phyloP scores from a whole-genome alignment of 2,113 vertebrate genomes.

The Strix uralensis region DNA sequence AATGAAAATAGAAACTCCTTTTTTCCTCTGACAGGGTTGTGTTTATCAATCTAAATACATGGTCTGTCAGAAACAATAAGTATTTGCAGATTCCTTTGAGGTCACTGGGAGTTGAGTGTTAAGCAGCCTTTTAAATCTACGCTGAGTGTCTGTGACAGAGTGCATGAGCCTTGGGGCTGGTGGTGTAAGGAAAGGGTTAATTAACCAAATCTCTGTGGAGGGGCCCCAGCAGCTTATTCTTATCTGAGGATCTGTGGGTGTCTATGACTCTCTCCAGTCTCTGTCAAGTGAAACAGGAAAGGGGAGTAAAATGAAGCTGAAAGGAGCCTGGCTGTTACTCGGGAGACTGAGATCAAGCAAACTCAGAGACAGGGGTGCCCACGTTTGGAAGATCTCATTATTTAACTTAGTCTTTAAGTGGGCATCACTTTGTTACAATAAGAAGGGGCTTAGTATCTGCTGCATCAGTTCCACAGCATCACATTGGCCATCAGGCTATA shows the following conservation, averaged over 20 bases:
- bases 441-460: background rate
- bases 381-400: background rate
- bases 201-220: background rate
- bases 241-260: background rate
- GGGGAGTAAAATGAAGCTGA: background rate
- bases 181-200: constrained; percentile 13
- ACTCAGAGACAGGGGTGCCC: background rate
- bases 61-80: constrained; percentile 39
- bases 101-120: constrained; percentile 21
- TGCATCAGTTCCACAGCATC: background rate
- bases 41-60: constrained; percentile 28
- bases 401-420: background rate
- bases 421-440: background rate
- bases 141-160: constrained; percentile 41
- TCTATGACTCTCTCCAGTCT: constrained; percentile 50
- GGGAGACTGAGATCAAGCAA: background rate
- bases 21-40: background rate
- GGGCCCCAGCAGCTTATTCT: background rate
- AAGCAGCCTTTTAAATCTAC: constrained; percentile 3
- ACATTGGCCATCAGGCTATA: accelerated
- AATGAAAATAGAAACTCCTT: background rate
- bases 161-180: constrained; percentile 10
- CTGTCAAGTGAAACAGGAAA: constrained; percentile 12
- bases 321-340: background rate
- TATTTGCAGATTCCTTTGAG: constrained; percentile 40